Percentiles rank a stretch among this genome's conserved stretches.
Conservation (phyloP, 2,888 invertebrate species). For the Amblyjoppa fuscipennis region DNA sequence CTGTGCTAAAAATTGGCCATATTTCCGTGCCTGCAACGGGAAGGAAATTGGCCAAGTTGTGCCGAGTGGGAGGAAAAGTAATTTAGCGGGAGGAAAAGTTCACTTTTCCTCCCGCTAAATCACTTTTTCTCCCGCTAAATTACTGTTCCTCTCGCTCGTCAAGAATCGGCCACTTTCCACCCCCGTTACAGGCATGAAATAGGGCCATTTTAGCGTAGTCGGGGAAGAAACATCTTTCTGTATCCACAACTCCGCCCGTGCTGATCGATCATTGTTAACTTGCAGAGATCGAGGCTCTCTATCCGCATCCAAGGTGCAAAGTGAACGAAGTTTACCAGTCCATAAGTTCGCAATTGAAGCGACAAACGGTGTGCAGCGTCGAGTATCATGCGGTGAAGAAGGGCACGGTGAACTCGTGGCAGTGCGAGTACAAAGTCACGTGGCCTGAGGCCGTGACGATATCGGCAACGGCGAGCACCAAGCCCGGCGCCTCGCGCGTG, state of each 20-base stretch:
- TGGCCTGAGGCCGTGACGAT: conserved; percentile 88
- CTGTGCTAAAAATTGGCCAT: too few relatives aligned
- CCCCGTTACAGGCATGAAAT: too few relatives aligned
- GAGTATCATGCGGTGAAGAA: conserved; percentile 66
- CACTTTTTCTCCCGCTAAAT: too few relatives aligned
- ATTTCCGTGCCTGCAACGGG: too few relatives aligned
- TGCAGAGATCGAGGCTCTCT: conserved; percentile 81
- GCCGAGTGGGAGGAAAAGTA: too few relatives aligned
- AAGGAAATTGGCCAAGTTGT: too few relatives aligned
- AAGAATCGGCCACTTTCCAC: too few relatives aligned
- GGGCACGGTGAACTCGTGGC: conserved; percentile 84
- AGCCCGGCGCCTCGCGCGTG: conserved; percentile 86
- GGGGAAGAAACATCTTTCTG: background rate
- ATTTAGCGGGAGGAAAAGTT: too few relatives aligned
- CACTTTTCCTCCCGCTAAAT: too few relatives aligned
- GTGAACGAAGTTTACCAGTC: conserved; percentile 86
- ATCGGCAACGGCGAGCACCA: conserved; percentile 86
- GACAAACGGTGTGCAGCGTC: conserved; percentile 77
- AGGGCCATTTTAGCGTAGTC: too few relatives aligned
- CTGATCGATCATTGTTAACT: conserved; percentile 11
- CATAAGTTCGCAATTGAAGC: conserved; percentile 85
- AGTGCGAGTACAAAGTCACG: conserved; percentile 86
- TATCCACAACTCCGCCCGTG: background rate
- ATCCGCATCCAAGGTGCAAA: conserved; percentile 86
- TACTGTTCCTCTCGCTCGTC: too few relatives aligned